Conservation (phyloP, 2,888 invertebrate genomes). For the Drosophila infuscata region DNA sequence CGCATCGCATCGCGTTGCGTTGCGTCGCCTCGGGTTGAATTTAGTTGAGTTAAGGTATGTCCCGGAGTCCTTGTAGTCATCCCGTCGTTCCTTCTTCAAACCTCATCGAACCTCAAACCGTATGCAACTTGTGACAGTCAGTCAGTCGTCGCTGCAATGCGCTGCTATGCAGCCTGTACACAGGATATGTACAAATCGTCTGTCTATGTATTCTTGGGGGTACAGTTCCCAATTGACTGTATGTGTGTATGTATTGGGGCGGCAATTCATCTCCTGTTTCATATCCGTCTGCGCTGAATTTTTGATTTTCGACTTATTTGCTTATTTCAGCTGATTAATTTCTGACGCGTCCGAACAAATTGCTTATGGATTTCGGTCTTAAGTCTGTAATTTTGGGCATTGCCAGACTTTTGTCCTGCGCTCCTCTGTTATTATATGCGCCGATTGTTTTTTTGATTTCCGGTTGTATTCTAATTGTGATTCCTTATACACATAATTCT, state of each 20-base stretch:
- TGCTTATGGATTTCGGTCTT: constrained; percentile 39
- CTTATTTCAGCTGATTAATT: constrained; percentile 49
- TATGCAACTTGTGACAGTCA: constrained; percentile 21
- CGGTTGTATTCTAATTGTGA: constrained; percentile 16
- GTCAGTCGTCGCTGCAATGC: constrained; percentile 24
- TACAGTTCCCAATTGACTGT: constrained; percentile 41
- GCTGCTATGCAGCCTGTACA: constrained; percentile 51
- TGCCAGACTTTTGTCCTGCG: constrained; percentile 32
- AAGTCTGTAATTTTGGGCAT: constrained; percentile 37
- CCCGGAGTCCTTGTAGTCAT: constrained; percentile 30
- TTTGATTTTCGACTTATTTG: constrained; percentile 45
- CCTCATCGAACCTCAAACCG: constrained; percentile 59
- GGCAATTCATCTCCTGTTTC: constrained; percentile 74
- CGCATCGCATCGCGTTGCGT: constrained; percentile 6
- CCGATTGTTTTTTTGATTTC: constrained; percentile 57
- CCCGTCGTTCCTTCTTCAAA: constrained; percentile 25
- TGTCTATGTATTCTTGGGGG: constrained; percentile 38
- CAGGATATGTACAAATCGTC: constrained; percentile 32
- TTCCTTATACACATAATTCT: constrained; percentile 8
- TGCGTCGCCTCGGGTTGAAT: constrained; percentile 4
- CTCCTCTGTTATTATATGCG: constrained; percentile 52
- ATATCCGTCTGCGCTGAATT: constrained; percentile 60
- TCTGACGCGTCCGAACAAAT: constrained; percentile 58
- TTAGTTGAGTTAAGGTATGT: constrained; percentile 22
- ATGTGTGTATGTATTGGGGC: constrained; percentile 28